phyloP scores from a whole-genome alignment of 2,113 vertebrate genomes.

The Theristicus caerulescens region DNA sequence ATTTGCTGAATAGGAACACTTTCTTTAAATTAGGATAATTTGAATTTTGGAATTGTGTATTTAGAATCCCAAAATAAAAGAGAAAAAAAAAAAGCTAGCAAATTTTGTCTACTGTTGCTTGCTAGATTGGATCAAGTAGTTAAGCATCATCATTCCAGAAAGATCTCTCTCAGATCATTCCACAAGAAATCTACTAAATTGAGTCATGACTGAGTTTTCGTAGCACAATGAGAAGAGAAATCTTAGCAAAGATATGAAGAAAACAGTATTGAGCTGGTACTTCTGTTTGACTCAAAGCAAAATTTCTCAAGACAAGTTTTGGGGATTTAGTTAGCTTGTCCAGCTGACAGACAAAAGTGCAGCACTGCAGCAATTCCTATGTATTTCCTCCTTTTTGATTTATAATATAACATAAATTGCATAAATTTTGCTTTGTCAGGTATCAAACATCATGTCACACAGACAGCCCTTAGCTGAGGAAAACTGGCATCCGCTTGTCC shows the following conservation, averaged over 20 bases:
- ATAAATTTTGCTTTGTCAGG: slow-evolving; percentile 26
- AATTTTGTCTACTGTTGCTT: not conserved
- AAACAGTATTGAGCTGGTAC: not conserved
- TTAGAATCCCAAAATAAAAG: not conserved
- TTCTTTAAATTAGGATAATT: not conserved
- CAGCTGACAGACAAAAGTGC: not conserved
- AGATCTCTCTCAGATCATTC: not conserved
- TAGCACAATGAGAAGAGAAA: not conserved
- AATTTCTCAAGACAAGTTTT: not conserved
- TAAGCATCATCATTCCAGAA: not conserved
- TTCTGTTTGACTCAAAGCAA: not conserved
- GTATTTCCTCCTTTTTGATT: not conserved
- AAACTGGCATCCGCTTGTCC: slow-evolving; percentile 74
- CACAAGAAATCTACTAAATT: not conserved
- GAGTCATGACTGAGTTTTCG: not conserved
- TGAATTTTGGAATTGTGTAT: not conserved
- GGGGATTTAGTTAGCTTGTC: not conserved
- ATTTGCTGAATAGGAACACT: not conserved
- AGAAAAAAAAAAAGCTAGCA: not conserved
- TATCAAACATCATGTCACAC: slow-evolving; percentile 64
- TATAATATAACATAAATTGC: slow-evolving; percentile 28
- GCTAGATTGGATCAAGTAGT: not conserved
- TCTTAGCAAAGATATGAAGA: not conserved
- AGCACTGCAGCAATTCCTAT: not conserved
- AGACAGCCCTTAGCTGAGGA: slow-evolving; percentile 59